Conservation (phyloP, 1,140 invertebrate species). For the Magallana angulata region DNA sequence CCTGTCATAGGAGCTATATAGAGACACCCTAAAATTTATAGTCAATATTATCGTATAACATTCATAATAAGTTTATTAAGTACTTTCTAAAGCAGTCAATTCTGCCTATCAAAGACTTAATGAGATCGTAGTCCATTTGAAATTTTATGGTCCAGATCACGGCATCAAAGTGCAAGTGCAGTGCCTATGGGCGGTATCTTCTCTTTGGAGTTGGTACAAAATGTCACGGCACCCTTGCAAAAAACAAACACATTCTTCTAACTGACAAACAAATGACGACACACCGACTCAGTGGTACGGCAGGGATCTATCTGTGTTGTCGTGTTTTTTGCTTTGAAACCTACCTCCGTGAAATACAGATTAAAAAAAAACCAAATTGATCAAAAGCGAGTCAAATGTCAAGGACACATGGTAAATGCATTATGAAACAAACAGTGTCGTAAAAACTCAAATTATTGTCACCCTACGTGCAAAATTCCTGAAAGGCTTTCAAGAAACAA, state of each 20-base stretch:
- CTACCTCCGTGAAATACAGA: constrained; percentile 17
- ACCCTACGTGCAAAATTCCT: background rate
- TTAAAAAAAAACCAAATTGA: background rate
- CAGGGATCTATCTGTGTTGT: background rate
- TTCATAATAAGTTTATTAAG: no score
- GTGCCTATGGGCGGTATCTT: background rate
- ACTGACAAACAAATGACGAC: no score
- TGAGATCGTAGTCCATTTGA: no score
- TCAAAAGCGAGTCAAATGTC: background rate
- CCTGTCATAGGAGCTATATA: no score
- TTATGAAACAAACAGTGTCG: background rate
- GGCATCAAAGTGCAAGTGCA: background rate
- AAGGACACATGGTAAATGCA: background rate
- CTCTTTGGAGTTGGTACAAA: background rate
- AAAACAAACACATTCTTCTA: background rate
- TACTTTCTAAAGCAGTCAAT: no score
- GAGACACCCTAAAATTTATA: no score
- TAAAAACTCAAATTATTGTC: constrained; percentile 8
- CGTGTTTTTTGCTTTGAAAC: background rate
- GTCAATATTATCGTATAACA: no score
- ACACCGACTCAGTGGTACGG: background rate
- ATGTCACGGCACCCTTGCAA: background rate
- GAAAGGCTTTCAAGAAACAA: no score
- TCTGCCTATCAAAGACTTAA: no score
- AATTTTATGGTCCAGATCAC: background rate